phyloP scores from a whole-genome alignment of 2,113 vertebrate genomes.

The Myrmophylax atrothorax region DNA sequence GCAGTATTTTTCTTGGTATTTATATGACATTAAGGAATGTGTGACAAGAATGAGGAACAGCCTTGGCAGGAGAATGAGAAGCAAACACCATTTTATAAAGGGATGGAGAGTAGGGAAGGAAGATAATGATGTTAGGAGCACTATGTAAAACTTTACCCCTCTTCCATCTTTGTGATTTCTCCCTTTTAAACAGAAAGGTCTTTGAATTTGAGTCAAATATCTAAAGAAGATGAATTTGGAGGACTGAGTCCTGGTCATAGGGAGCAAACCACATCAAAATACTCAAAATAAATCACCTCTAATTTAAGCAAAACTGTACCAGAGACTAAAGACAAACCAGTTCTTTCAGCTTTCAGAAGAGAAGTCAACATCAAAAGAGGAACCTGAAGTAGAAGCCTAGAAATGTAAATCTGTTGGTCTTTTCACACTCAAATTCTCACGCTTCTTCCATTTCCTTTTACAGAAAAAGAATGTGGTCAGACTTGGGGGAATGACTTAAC shows the following conservation, averaged over 20 bases:
- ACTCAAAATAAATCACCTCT: slow-evolving; percentile 13
- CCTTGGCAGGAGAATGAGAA: background rate
- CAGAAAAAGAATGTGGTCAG: slow-evolving; percentile 5
- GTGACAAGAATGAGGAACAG: slow-evolving; percentile 12
- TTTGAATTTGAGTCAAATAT: slow-evolving; percentile 10
- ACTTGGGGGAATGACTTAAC: background rate
- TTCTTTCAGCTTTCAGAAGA: slow-evolving; percentile 38
- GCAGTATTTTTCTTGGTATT: slow-evolving; percentile 2
- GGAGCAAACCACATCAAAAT: slow-evolving; percentile 48
- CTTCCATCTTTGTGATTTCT: background rate
- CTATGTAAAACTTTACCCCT: background rate
- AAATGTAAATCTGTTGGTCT: slow-evolving; percentile 33
- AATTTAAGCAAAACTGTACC: slow-evolving; percentile 40
- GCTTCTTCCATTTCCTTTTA: slow-evolving; percentile 1
- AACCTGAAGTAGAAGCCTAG: background rate
- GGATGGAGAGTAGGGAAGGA: background rate
- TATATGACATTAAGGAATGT: slow-evolving; percentile 16
- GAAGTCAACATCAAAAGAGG: slow-evolving; percentile 31
- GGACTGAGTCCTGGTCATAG: background rate
- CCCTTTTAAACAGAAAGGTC: background rate
- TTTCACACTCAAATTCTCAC: slow-evolving; percentile 42
- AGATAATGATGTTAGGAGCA: background rate
- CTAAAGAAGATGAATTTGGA: slow-evolving; percentile 11
- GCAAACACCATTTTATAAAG: background rate
- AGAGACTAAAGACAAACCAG: slow-evolving; percentile 30